phyloP scores from a whole-genome alignment of 2,888 invertebrate genomes.

The Dryocosmus kuriphilus region DNA sequence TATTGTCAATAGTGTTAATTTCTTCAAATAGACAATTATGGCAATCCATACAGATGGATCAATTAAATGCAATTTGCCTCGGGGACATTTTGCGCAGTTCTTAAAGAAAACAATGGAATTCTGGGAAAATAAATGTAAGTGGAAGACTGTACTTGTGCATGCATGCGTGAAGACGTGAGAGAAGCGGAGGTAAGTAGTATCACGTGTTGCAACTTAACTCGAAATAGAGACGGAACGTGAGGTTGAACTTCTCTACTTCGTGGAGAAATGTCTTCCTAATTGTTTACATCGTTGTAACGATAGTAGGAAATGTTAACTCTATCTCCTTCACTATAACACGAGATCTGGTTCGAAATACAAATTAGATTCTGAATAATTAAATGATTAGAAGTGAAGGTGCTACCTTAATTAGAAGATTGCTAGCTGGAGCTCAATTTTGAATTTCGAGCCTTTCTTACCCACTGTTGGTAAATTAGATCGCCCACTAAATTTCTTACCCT shows the following conservation, averaged over 20 bases:
- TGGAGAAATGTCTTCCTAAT: conserved; percentile 38
- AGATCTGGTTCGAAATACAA: neutral
- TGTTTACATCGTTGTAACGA: conserved; percentile 35
- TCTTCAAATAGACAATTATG: too few species aligned
- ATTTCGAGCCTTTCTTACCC: neutral
- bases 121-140: neutral
- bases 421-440: neutral
- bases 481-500: too few species aligned
- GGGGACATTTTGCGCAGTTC: neutral
- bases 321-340: neutral
- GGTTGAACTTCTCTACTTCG: conserved; percentile 23
- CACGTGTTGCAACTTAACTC: conserved; percentile 36
- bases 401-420: neutral
- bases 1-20: too few species aligned
- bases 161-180: conserved; percentile 23
- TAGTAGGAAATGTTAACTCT: conserved; percentile 21
- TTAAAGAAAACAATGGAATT: conserved; percentile 9
- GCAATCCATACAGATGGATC: neutral
- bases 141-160: conserved; percentile 9
- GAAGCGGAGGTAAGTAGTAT: conserved; percentile 6
- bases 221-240: conserved; percentile 37
- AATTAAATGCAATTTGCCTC: neutral
- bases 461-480: too few species aligned
- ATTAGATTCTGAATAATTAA: neutral
- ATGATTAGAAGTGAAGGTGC: neutral